Percentiles rank a stretch among this genome's conserved stretches.
Evolutionary conservation across 2,797 vertebrate genomes (phyloP).

Genomic region (Poeciliopsis paucimaculata): DNA sequence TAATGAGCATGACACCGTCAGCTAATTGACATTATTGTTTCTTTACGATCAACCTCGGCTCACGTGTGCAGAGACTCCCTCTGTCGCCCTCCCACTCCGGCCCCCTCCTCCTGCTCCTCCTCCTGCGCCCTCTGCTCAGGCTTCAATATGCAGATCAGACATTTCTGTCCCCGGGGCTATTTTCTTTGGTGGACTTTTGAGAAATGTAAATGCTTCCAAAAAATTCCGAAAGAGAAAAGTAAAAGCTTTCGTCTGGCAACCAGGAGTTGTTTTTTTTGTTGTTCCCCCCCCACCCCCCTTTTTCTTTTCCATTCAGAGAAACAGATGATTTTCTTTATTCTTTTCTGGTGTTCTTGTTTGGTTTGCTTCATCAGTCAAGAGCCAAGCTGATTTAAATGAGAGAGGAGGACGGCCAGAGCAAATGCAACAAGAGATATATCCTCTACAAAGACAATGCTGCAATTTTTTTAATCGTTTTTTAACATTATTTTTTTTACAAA

Average conservation of each 20-base stretch:
- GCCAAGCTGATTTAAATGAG: slow-evolving; percentile 49
- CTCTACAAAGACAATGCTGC: slow-evolving; percentile 3
- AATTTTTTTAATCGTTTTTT: background rate
- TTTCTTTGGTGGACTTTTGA: slow-evolving; percentile 84
- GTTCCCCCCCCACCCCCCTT: too few relatives aligned
- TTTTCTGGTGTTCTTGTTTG: slow-evolving; percentile 41
- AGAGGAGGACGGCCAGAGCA: slow-evolving; percentile 26
- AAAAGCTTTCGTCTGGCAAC: slow-evolving; percentile 73
- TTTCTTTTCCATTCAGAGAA: slow-evolving; percentile 53
- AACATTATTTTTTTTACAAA: background rate
- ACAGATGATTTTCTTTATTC: slow-evolving; percentile 68
- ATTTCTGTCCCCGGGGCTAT: slow-evolving; percentile 80
- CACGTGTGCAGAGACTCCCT: slow-evolving; percentile 29
- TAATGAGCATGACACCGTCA: slow-evolving; percentile 47
- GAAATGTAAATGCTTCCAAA: slow-evolving; percentile 83
- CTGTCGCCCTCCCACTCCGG: slow-evolving; percentile 21
- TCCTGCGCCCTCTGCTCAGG: slow-evolving; percentile 68
- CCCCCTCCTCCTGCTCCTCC: slow-evolving; percentile 40
- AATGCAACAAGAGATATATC: slow-evolving; percentile 22
- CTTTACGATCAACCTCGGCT: slow-evolving; percentile 57
- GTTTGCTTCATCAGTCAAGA: slow-evolving; percentile 61
- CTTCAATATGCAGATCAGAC: slow-evolving; percentile 80
- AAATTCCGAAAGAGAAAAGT: slow-evolving; percentile 64
- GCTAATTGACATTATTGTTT: slow-evolving; percentile 65
- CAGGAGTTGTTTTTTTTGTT: slow-evolving; percentile 53